Base-by-base conservation (phyloP, 2,113 vertebrate genomes). In the Nycticorax nycticorax region DNA sequence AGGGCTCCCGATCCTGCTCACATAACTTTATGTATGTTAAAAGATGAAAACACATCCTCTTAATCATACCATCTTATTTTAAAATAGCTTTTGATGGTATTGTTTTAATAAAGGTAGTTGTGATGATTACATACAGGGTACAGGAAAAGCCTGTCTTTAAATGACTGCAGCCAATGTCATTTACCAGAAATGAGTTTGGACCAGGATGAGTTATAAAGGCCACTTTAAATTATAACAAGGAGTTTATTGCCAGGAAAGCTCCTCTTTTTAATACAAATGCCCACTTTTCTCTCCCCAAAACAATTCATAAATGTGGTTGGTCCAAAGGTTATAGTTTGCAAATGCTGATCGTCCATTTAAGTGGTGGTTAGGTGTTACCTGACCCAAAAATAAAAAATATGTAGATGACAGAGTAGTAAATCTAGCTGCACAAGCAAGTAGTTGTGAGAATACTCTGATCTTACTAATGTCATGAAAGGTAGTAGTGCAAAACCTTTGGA, bases 121-220 rank as follows among this genome's bases (percentile, higher is more conserved):
- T 92, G 92, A 77, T 88, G 75, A 86, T 77, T 90, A 30, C 68
- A 81, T 53, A 24, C 30, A 74, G 62, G 6, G 37, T 59, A 83
- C 90, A 96, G 83, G 92, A 95, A 85, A 86, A 88, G 41, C 33
- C 35, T 74, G 55, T 37, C 50, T 94, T 90, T 67, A 90, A 83
- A 83, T 52, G 50, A 71, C 75, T 80, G 59, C 28, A 74, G 72
- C 33, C 55, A 67, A 6, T 92, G 67, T 73, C 21, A 77, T 84
- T 94, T 96, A 93, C 82, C 69, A 96, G 96, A 92, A 97, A 63
- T 71, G 8, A 86, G 67, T 55, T 90, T 92, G 82, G 72, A 64
- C 62, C 41, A 27, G 50, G 16, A 59, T 59, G 35, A 76, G 21
- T 64, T 95, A 57, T 62, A 87, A 91, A 88, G 45, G 67, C n/a